Base-by-base conservation (phyloP, 2,888 invertebrate species). In the Tanytarsus gracilentus region DNA sequence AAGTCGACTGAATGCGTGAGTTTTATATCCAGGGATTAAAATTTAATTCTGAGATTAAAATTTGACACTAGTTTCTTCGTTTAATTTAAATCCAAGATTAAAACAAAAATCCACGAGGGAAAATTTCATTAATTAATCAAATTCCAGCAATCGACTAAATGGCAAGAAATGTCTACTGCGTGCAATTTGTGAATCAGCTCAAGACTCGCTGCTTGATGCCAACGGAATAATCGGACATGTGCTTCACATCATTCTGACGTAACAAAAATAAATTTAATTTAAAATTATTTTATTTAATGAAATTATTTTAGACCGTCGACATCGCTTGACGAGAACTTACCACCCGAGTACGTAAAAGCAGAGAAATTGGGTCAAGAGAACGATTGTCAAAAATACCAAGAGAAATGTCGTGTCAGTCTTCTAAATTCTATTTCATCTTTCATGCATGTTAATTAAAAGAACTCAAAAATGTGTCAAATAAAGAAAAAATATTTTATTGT, bases 101-200 rank as follows among this genome's bases (percentile, higher is more conserved):
- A n/a, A n/a, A n/a, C n/a, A n/a, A n/a, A n/a, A n/a, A n/a, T n/a
- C n/a, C n/a, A n/a, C n/a, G n/a, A n/a, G n/a, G n/a, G n/a, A n/a
- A n/a, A n/a, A n/a, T n/a, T n/a, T n/a, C n/a, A n/a, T n/a, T n/a
- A n/a, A n/a, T n/a, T n/a, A n/a, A n/a, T n/a, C n/a, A n/a, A n/a
- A n/a, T 36, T 25, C 23, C 9, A 56, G 60, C 2, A 36, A 50
- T 26, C 50, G 50, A 9, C 23, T 36, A 2, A 18, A 60, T n/a
- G 60, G 60, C 4, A 60, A 60, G 25, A 60, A 60, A 36, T 60
- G 60, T 36, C 25, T 60, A 7, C 50, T 60, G 1, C 50, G 21
- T 9, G 49, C 60, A 1, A 60, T 60, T n/a, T 60, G 60, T 36
- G 60, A 60, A 50, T 49, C 60, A 49, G 50, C 50, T 16, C n/a